Evolutionary conservation across 2,888 invertebrate species (phyloP).

Genomic region (Thymelicus sylvestris): DNA sequence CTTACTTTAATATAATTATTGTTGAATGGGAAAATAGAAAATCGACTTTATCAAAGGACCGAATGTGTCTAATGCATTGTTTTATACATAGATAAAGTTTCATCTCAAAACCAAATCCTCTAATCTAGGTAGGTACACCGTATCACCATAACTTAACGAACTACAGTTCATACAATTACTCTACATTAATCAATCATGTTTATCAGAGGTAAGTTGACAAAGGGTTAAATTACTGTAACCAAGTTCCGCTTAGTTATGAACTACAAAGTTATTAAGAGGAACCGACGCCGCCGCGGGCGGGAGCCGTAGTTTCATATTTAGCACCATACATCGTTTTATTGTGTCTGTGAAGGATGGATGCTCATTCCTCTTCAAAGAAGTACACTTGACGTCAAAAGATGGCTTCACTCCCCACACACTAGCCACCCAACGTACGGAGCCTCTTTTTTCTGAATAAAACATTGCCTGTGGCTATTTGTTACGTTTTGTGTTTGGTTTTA

Average conservation of each 20-base stretch:
- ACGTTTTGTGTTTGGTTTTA: background rate
- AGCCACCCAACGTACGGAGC: constrained; percentile 20
- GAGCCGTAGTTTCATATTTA: constrained; percentile 26
- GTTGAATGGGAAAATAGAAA: too few species aligned
- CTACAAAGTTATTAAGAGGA: constrained; percentile 2
- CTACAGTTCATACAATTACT: background rate
- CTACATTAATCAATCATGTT: constrained; percentile 3
- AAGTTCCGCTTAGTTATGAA: constrained; percentile 1
- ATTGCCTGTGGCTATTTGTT: constrained; percentile 10
- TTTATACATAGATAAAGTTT: too few species aligned
- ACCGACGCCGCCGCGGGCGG: background rate
- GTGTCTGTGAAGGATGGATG: constrained; percentile 36
- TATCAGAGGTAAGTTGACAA: background rate
- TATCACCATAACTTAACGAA: background rate
- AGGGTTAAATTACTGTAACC: constrained; percentile 4
- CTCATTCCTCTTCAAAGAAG: constrained; percentile 35
- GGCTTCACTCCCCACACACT: constrained; percentile 31
- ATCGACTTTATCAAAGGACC: too few species aligned
- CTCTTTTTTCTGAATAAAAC: constrained; percentile 28
- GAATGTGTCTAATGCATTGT: too few species aligned
- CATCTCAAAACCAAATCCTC: too few species aligned
- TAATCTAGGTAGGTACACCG: too few species aligned
- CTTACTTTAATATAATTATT: too few species aligned
- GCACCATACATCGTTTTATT: constrained; percentile 27
- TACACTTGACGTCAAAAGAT: constrained; percentile 36